Conservation (phyloP, 1,140 invertebrate species). For the Drosophila miranda region DNA sequence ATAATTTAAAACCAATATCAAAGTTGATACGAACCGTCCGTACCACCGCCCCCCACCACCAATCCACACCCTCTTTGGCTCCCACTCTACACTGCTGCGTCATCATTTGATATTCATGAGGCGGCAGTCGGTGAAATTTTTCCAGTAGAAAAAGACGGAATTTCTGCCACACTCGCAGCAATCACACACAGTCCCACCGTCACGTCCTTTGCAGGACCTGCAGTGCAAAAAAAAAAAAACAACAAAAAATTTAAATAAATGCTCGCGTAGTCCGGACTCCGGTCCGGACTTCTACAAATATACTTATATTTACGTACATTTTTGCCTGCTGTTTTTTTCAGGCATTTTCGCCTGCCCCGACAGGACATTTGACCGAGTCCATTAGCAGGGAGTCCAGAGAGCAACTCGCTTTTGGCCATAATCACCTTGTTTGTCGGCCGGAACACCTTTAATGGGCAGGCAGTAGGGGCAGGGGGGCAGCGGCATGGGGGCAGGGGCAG, state of each 20-base stretch:
- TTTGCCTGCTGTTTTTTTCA: neutral
- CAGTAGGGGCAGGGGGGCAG: neutral
- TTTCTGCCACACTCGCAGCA: slow-evolving; percentile 28
- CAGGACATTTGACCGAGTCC: slow-evolving; percentile 46
- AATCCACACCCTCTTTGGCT: neutral
- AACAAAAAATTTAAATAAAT: slow-evolving; percentile 64
- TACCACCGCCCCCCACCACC: neutral
- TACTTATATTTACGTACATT: slow-evolving; percentile 11
- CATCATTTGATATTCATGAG: slow-evolving; percentile 74
- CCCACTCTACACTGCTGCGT: slow-evolving; percentile 24
- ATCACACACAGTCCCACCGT: slow-evolving; percentile 29
- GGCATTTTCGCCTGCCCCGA: slow-evolving; percentile 13
- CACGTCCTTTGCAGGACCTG: slow-evolving; percentile 56
- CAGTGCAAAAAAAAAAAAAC: slow-evolving; percentile 29
- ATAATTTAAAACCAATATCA: slow-evolving; percentile 76
- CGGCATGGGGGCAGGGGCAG: neutral
- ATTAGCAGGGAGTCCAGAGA: slow-evolving; percentile 66
- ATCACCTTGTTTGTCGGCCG: slow-evolving; percentile 74
- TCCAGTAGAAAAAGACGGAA: slow-evolving; percentile 20
- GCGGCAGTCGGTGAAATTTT: slow-evolving; percentile 31
- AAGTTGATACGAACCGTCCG: slow-evolving; percentile 42
- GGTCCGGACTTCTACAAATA: slow-evolving; percentile 15
- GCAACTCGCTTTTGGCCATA: slow-evolving; percentile 60
- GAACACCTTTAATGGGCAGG: slow-evolving; percentile 65
- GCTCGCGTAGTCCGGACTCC: slow-evolving; percentile 34